phyloP scores from a whole-genome alignment of 2,113 vertebrate species.

The Lamprotornis superbus region DNA sequence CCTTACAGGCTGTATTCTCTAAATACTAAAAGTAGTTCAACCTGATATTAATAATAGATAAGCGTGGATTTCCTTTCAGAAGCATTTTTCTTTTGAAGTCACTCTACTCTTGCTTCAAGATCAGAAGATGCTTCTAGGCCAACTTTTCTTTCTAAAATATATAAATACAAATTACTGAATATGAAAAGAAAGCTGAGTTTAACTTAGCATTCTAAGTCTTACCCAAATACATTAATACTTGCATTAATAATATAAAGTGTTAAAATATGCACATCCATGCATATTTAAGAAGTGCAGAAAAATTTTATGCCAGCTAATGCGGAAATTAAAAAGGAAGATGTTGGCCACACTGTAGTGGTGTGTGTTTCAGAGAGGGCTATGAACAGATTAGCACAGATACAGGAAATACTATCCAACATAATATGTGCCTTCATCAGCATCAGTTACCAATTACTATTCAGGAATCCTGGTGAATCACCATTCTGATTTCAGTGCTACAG shows the following conservation, averaged over 20 bases:
- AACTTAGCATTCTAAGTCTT: neutral
- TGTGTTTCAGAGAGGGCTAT: neutral
- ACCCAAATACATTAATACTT: conserved; percentile 39
- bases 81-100: conserved; percentile 53
- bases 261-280: conserved; percentile 35
- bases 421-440: neutral
- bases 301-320: neutral
- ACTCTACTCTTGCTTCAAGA: neutral
- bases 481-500: neutral
- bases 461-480: neutral
- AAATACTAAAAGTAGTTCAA: conserved; percentile 56
- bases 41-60: conserved; percentile 52
- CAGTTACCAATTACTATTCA: neutral
- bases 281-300: neutral
- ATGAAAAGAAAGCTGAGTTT: conserved; percentile 30
- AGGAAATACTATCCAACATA: neutral
- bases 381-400: neutral
- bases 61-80: conserved; percentile 11
- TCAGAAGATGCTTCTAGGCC: conserved; percentile 46
- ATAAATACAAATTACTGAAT: conserved; percentile 48
- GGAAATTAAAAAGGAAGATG: neutral
- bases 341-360: neutral
- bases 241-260: conserved; percentile 33
- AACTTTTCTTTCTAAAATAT: conserved; percentile 32
- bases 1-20: neutral